Evolutionary conservation across 2,113 vertebrate species (phyloP).

Genomic region (Cervus canadensis): DNA sequence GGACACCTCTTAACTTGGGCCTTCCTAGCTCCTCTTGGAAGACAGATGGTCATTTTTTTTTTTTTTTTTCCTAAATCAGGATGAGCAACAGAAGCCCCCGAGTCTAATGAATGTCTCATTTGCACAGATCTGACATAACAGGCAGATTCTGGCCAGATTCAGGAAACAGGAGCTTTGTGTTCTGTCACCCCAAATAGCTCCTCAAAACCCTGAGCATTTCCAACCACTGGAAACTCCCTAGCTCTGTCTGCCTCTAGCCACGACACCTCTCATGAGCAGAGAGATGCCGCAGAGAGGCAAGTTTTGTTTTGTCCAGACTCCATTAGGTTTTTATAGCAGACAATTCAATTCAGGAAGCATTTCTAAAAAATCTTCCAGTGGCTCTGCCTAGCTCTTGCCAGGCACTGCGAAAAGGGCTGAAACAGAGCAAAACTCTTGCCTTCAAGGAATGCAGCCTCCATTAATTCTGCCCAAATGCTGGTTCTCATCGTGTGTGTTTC

Average conservation of each 20-base stretch:
- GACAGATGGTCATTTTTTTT: neutral
- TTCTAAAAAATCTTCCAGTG: neutral
- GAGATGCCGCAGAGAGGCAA: neutral
- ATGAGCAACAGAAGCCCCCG: neutral
- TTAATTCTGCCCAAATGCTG: neutral
- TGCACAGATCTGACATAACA: neutral
- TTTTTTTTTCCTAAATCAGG: neutral
- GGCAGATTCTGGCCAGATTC: neutral
- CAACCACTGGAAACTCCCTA: neutral
- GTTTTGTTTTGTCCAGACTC: neutral
- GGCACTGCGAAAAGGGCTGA: neutral
- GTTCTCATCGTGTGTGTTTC: neutral
- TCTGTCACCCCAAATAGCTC: neutral
- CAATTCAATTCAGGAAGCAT: neutral
- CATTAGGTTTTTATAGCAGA: neutral
- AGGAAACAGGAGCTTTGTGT: neutral
- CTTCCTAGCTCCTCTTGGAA: neutral
- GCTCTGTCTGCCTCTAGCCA: neutral
- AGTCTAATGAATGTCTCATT: neutral
- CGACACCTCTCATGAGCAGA: neutral
- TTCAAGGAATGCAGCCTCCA: neutral
- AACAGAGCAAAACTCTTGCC: neutral
- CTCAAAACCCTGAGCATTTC: neutral
- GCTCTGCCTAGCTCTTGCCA: neutral
- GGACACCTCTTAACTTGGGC: neutral